Conservation (phyloP, 2,888 invertebrate species). For the Lycia hirtaria region DNA sequence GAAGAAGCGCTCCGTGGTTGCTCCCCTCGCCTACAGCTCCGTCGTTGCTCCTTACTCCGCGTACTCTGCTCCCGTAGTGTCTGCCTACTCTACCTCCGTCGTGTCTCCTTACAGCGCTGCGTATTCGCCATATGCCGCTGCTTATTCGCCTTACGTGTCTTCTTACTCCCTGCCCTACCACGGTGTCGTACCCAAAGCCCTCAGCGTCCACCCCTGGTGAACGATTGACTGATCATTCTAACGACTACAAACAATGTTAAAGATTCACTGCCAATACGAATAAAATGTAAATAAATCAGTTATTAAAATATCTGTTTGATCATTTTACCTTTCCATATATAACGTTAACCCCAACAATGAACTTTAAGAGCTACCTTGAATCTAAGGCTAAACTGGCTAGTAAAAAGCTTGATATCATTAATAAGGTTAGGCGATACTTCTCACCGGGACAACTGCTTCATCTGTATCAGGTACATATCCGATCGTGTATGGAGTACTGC, state of each 20-base stretch:
- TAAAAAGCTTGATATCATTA: too few relatives aligned
- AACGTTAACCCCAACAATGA: too few relatives aligned
- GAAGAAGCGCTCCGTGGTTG: slow-evolving; percentile 67
- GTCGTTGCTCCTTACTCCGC: slow-evolving; percentile 46
- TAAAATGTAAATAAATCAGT: slow-evolving; percentile 22
- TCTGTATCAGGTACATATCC: too few relatives aligned
- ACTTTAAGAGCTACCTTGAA: too few relatives aligned
- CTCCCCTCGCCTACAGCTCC: slow-evolving; percentile 52
- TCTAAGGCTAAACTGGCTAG: too few relatives aligned
- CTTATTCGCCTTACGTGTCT: slow-evolving; percentile 29
- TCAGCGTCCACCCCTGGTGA: slow-evolving; percentile 54
- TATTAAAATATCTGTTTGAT: neutral
- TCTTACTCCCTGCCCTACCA: slow-evolving; percentile 41
- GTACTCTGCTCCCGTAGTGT: slow-evolving; percentile 43
- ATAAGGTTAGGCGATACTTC: too few relatives aligned
- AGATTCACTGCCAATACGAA: slow-evolving; percentile 31
- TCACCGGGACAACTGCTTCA: too few relatives aligned
- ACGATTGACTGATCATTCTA: slow-evolving; percentile 19
- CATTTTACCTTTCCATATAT: neutral
- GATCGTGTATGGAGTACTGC: too few relatives aligned
- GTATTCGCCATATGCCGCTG: slow-evolving; percentile 6
- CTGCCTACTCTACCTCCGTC: slow-evolving; percentile 49
- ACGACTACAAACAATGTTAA: slow-evolving; percentile 5
- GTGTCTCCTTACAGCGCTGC: slow-evolving; percentile 25
- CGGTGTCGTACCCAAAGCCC: slow-evolving; percentile 49